phyloP scores from a whole-genome alignment of 2,888 invertebrate species.

The Dicyrtomina minuta region DNA sequence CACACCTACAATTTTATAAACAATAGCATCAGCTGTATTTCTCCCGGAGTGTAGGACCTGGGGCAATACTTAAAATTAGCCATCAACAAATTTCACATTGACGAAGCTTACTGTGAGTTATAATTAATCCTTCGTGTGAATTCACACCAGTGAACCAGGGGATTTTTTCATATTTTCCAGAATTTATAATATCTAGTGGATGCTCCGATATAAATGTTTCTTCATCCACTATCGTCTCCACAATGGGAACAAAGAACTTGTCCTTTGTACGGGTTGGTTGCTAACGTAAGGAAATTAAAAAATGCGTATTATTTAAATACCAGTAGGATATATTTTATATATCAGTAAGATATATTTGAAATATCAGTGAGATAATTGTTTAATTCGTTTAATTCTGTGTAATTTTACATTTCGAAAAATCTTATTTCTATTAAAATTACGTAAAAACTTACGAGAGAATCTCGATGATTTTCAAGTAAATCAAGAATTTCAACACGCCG shows the following conservation, averaged over 20 bases:
- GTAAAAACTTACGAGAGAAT: neutral
- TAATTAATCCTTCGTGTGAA: slow-evolving; percentile 41
- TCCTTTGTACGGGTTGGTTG: neutral
- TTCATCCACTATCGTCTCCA: slow-evolving; percentile 41
- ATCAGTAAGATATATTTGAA: too few species aligned
- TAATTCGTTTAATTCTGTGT: too few species aligned
- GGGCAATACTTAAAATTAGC: too few species aligned
- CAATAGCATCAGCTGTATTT: too few species aligned
- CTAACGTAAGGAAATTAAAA: too few species aligned
- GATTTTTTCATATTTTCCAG: slow-evolving; percentile 40
- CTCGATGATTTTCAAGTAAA: slow-evolving; percentile 18
- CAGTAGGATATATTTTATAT: too few species aligned
- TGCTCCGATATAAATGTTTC: slow-evolving; percentile 46
- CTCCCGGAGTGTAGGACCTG: too few species aligned
- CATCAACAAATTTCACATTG: too few species aligned
- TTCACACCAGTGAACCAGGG: slow-evolving; percentile 47
- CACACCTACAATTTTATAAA: neutral
- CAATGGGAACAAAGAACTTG: slow-evolving; percentile 41
- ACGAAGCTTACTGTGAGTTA: slow-evolving; percentile 20
- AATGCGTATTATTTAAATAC: too few species aligned
- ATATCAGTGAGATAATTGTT: too few species aligned
- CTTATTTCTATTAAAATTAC: too few species aligned
- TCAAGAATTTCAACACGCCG: slow-evolving; percentile 25
- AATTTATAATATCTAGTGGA: slow-evolving; percentile 39
- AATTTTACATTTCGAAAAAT: too few species aligned